These are phyloP conservation scores for Lerema accius DNA, from an alignment of 1,140 invertebrate genomes.

Conservation along the genomic window DNA sequence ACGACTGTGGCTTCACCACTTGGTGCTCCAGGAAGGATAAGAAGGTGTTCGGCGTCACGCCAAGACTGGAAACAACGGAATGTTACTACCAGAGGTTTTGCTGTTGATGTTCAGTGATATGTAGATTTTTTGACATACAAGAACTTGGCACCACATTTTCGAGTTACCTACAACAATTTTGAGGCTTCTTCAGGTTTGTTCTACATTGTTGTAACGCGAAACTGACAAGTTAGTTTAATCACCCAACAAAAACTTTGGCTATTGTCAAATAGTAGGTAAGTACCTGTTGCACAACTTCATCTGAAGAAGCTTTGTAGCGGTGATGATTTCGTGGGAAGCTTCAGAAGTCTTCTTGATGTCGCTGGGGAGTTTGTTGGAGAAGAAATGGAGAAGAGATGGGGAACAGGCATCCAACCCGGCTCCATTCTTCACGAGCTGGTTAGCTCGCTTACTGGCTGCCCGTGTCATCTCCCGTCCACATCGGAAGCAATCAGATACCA, in stretches of 20 bases:
- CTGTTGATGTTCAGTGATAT: no score
- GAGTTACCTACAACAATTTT: no score
- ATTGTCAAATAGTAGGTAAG: no score
- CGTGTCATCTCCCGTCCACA: constrained; percentile 62
- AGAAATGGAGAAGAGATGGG: constrained; percentile 64
- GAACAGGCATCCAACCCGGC: constrained; percentile 55
- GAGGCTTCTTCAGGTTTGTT: no score
- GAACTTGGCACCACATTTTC: no score
- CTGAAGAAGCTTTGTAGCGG: constrained; percentile 68
- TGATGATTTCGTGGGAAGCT: constrained; percentile 61
- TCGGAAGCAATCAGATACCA: constrained; percentile 59
- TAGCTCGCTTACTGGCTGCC: constrained; percentile 52
- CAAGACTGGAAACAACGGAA: constrained; percentile 50
- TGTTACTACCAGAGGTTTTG: no score
- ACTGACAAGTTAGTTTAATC: no score
- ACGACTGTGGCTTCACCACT: constrained; percentile 51
- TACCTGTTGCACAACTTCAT: constrained; percentile 62
- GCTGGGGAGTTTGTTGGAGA: constrained; percentile 50
- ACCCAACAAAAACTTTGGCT: no score
- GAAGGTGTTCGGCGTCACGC: constrained; percentile 71
- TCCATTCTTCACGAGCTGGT: constrained; percentile 60
- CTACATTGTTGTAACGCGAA: no score
- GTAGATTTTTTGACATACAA: no score
- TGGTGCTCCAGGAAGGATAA: constrained; percentile 70
- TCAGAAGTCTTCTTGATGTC: constrained; percentile 62